phyloP scores from a whole-genome alignment of 1,140 invertebrate species.

The Amyelois transitella region DNA sequence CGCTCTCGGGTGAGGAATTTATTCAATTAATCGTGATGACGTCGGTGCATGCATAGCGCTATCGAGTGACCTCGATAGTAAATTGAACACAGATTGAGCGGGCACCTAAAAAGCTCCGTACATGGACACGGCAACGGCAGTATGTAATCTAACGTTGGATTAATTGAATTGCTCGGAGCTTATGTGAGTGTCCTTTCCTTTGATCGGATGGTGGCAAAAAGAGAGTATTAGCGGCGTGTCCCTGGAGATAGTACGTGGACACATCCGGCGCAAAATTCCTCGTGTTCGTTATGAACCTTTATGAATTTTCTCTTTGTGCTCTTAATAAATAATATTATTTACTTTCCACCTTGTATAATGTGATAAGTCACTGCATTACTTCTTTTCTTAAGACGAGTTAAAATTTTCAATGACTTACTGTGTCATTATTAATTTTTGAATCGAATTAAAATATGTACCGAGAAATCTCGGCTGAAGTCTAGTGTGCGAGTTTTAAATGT shows the following conservation, averaged over 20 bases:
- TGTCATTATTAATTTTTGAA: not conserved
- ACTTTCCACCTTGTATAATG: too few relatives aligned
- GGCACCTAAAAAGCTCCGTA: slow-evolving; percentile 17
- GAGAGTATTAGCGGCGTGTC: slow-evolving; percentile 15
- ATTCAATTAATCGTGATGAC: slow-evolving; percentile 31
- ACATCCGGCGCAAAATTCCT: not conserved
- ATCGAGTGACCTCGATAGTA: slow-evolving; percentile 10
- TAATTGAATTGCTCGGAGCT: slow-evolving; percentile 45
- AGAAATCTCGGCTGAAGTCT: not conserved
- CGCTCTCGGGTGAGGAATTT: slow-evolving; percentile 1
- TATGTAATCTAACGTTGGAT: slow-evolving; percentile 35
- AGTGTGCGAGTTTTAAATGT: not conserved
- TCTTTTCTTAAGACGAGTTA: not conserved
- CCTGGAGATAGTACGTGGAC: slow-evolving; percentile 8
- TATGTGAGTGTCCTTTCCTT: slow-evolving; percentile 20
- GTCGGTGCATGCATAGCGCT: slow-evolving; percentile 17
- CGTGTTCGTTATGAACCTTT: not conserved
- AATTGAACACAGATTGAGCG: slow-evolving; percentile 19
- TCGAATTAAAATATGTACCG: not conserved
- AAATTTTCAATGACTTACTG: not conserved
- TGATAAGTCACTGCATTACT: too few relatives aligned
- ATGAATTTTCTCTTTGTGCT: too few relatives aligned
- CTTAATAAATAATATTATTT: not conserved
- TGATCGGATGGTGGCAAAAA: slow-evolving; percentile 15
- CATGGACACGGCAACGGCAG: slow-evolving; percentile 13